Evolutionary conservation across 2,888 invertebrate species (phyloP).

Genomic region (Gryllus longicercus): DNA sequence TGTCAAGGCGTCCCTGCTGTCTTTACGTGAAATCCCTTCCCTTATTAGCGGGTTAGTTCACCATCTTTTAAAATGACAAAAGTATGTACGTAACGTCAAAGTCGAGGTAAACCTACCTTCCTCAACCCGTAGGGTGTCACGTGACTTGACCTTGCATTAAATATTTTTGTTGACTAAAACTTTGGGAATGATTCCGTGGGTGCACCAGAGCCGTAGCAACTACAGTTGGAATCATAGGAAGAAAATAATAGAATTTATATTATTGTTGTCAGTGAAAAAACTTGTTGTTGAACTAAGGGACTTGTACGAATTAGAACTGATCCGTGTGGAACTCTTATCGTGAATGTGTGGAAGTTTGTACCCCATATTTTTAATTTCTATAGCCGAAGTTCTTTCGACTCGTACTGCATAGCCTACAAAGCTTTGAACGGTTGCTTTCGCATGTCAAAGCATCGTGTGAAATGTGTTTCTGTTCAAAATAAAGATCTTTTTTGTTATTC

Average conservation of each 20-base stretch:
- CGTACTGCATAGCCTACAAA: too few species aligned
- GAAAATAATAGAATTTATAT: slow-evolving; percentile 24
- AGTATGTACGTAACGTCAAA: not conserved
- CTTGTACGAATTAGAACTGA: too few species aligned
- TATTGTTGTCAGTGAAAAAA: not conserved
- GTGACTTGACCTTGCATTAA: not conserved
- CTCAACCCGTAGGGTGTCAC: not conserved
- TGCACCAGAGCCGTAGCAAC: slow-evolving; percentile 25
- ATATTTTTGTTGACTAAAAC: not conserved
- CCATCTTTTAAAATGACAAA: slow-evolving; percentile 6
- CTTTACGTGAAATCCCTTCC: not conserved
- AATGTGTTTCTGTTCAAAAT: not conserved
- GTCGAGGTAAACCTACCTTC: not conserved
- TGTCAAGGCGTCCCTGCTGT: not conserved
- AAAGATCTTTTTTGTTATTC: too few species aligned
- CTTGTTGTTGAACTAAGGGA: not conserved
- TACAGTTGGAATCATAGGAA: slow-evolving; percentile 30
- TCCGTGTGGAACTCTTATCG: too few species aligned
- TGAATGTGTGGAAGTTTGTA: too few species aligned
- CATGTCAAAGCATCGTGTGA: not conserved
- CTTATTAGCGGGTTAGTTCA: not conserved
- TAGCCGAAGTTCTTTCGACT: too few species aligned
- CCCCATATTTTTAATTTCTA: too few species aligned
- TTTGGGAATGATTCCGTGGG: slow-evolving; percentile 23
- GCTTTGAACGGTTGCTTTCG: not conserved